These are phyloP conservation scores for Palloptera scutellata DNA, from an alignment of 2,888 invertebrate species.

Conservation along the genomic window DNA sequence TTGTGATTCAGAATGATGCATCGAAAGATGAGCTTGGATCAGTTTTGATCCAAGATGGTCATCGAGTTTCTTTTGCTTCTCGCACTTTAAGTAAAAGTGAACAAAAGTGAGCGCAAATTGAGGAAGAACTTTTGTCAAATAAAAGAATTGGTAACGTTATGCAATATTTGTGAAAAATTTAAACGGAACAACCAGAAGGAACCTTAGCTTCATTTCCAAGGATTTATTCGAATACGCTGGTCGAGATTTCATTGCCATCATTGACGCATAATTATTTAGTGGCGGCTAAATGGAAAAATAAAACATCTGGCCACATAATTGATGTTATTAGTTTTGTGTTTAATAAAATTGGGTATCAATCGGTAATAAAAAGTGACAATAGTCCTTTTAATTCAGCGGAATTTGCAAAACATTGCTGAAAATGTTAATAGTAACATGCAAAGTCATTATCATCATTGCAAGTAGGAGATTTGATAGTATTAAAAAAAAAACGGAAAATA, in stretches of 20 bases:
- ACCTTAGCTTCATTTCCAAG: slow-evolving; percentile 18
- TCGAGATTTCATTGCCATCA: slow-evolving; percentile 13
- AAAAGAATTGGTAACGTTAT: slow-evolving; percentile 26
- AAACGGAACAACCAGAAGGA: slow-evolving; percentile 32
- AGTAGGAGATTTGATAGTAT: slow-evolving; percentile 9
- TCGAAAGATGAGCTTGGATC: slow-evolving; percentile 37
- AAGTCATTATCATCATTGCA: background rate
- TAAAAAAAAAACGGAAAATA: slow-evolving; percentile 5
- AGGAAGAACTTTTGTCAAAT: slow-evolving; percentile 40
- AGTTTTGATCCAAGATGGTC: slow-evolving; percentile 48
- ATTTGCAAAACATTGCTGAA: too few species aligned
- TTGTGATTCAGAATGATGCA: slow-evolving; percentile 34
- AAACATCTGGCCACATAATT: slow-evolving; percentile 23
- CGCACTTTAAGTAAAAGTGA: slow-evolving; percentile 45
- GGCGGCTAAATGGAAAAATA: slow-evolving; percentile 4
- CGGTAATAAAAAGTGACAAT: background rate
- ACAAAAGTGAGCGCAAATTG: slow-evolving; percentile 39
- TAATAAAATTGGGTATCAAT: slow-evolving; percentile 18
- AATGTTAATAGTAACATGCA: background rate
- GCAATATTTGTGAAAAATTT: slow-evolving; percentile 35
- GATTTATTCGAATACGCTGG: slow-evolving; percentile 31
- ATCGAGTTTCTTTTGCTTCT: slow-evolving; percentile 42
- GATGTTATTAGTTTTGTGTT: slow-evolving; percentile 1
- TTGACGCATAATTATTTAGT: slow-evolving; percentile 31
- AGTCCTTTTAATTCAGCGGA: too few species aligned